Evolutionary conservation across 1,140 invertebrate genomes (phyloP), one percentile per base, ranked within the genome.

Genomic region (Dreissena polymorpha): DNA sequence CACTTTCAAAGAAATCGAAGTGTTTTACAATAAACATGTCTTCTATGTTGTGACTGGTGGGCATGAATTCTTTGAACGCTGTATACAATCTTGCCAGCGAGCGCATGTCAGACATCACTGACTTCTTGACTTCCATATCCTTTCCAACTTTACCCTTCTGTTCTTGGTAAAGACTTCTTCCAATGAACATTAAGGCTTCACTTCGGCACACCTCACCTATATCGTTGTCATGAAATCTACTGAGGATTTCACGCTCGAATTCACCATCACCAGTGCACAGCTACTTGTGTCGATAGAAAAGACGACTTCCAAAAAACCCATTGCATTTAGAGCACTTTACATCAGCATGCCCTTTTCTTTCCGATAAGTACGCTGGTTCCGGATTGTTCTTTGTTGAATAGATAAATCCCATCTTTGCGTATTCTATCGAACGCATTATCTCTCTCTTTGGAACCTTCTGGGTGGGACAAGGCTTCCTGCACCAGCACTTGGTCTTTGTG

Each of bases 11-110:
- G 12, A 39, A 14, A 7, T n/a, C 13, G 25, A 74, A 57, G 60
- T 74, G 55, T 74, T 60, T 39, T 23, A 51, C 60, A 8, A 60
- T 13, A 74, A 60, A 74, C 72, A 74, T 74, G 39, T 74, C 53
- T n/a, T 74, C 51, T 21, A 60, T 6, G 21, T 51, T 50, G 13
- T 10, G 16, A 70, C 25, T 39, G 27, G 27, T 49, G 10, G 68
- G 68, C 27, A 39, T 27, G 21, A 39, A 70, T 21, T 70, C 25
- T 50, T 70, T 25, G 49, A 70, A 70, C 49, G 25, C 5, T 2
- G 39, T 29, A 21, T 70, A 70, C 13, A 70, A 25, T 49, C 68
- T 70, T 10, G 68, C 68, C 21, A 39, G 29, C 18, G 14, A 49
- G 13, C 68, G 68, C 68, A 70, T 70, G 21, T 70, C 68, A n/a